These are phyloP conservation scores for Conus ventricosus DNA, from an alignment of 1,140 invertebrate species.

Conservation along the genomic window DNA sequence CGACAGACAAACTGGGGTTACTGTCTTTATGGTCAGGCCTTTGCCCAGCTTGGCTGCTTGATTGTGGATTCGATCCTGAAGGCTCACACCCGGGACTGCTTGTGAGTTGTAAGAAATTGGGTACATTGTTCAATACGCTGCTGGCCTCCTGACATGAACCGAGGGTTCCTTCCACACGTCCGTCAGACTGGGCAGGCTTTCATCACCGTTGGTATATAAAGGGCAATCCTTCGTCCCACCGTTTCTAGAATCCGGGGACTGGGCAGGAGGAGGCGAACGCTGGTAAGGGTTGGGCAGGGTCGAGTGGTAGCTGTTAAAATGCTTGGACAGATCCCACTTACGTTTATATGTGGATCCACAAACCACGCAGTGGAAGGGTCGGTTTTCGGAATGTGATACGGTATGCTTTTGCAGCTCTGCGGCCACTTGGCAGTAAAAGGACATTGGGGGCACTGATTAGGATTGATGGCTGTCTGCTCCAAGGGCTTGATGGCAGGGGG, in stretches of 20 bases:
- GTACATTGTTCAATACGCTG: conserved; percentile 1
- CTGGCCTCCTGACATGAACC: conserved; percentile 36
- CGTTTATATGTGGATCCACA: conserved; percentile 74
- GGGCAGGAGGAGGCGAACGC: conserved; percentile 32
- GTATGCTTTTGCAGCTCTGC: conserved; percentile 73
- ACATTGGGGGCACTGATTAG: conserved; percentile 70
- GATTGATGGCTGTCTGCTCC: neutral
- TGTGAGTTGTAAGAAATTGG: neutral
- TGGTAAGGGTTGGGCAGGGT: conserved; percentile 73
- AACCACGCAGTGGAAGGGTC: conserved; percentile 73
- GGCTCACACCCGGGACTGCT: too few relatives aligned
- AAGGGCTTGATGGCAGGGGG: too few relatives aligned
- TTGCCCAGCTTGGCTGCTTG: too few relatives aligned
- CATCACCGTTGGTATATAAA: too few relatives aligned
- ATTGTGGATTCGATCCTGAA: too few relatives aligned
- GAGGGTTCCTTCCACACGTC: too few relatives aligned
- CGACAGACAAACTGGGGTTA: neutral
- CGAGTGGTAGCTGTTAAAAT: conserved; percentile 73
- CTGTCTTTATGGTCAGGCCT: too few relatives aligned
- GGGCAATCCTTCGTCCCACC: neutral
- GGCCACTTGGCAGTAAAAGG: conserved; percentile 73
- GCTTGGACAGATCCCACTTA: conserved; percentile 74
- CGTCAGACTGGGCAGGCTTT: too few relatives aligned
- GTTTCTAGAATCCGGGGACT: neutral
- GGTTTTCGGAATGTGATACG: conserved; percentile 70